Conservation (phyloP, 1,140 invertebrate genomes). For the Ips typographus region DNA sequence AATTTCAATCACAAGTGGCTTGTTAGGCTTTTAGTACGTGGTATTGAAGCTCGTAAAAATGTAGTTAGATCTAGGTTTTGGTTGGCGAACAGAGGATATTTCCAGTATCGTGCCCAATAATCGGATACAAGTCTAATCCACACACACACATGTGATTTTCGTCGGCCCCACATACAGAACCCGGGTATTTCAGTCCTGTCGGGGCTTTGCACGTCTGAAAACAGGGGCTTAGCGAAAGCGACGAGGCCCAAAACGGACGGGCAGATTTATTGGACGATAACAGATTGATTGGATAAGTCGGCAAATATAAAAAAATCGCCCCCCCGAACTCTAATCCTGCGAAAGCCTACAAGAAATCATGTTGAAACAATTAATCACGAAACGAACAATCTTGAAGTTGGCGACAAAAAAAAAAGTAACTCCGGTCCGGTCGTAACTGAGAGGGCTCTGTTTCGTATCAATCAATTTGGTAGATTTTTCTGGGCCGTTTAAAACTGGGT, state of each 20-base stretch:
- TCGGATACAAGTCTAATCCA: conserved; percentile 4
- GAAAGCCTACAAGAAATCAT: conserved; percentile 16
- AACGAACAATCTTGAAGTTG: conserved; percentile 6
- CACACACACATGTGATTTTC: conserved; percentile 10
- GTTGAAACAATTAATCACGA: conserved; percentile 21
- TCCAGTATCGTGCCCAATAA: background rate
- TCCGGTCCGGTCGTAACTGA: too few species aligned
- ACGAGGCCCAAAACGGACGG: conserved; percentile 8
- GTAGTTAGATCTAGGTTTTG: too few species aligned
- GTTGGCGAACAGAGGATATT: too few species aligned
- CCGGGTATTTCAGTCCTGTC: conserved; percentile 5
- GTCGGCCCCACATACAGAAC: background rate
- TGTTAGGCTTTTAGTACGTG: too few species aligned
- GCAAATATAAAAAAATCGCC: conserved; percentile 13
- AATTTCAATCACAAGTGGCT: too few species aligned
- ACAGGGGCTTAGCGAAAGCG: conserved; percentile 5
- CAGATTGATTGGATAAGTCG: conserved; percentile 18
- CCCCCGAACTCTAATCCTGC: conserved; percentile 13
- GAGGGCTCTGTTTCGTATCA: too few species aligned
- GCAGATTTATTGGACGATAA: conserved; percentile 22
- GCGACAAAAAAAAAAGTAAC: conserved; percentile 1
- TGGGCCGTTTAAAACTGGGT: too few species aligned
- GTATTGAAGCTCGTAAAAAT: too few species aligned
- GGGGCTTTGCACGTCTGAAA: conserved; percentile 16
- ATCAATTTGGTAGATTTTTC: too few species aligned